A percentile compares a stretch with the other conserved stretches of the same genome.
Conservation (phyloP, 2,113 vertebrate species). For the Engraulis encrasicolus region DNA sequence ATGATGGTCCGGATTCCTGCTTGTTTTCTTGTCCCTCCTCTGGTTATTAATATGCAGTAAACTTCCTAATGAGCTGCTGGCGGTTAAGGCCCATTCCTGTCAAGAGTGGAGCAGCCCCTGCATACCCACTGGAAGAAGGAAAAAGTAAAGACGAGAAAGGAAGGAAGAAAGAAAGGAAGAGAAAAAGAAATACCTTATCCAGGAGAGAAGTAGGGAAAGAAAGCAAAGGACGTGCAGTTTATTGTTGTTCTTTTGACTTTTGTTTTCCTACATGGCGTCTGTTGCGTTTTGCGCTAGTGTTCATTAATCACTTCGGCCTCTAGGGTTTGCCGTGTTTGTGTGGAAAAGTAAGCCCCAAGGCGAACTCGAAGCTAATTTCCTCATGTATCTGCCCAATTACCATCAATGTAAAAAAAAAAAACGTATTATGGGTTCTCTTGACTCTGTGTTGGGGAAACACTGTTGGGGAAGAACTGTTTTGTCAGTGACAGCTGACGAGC, state of each 20-base stretch:
- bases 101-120: conserved; percentile 16
- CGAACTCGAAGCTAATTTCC: conserved; percentile 17
- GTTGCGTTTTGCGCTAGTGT: conserved; percentile 19
- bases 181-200: conserved; percentile 24
- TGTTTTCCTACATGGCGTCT: conserved; percentile 20
- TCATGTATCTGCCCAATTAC: too few species aligned
- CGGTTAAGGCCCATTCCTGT: conserved; percentile 17
- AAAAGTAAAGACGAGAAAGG: too few species aligned
- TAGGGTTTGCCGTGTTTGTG: background rate
- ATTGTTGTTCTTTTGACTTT: conserved; percentile 18
- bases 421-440: too few species aligned
- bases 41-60: conserved; percentile 45
- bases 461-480: too few species aligned
- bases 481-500: too few species aligned
- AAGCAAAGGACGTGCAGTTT: background rate
- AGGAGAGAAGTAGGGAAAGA: background rate
- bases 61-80: conserved; percentile 44
- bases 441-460: too few species aligned
- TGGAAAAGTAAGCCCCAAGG: conserved; percentile 13
- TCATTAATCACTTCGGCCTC: conserved; percentile 4
- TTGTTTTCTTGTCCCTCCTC: conserved; percentile 22
- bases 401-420: too few species aligned
- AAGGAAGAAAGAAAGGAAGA: background rate
- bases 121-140: conserved; percentile 22
- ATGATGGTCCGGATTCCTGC: conserved; percentile 29